phyloP scores from a whole-genome alignment of 2,888 invertebrate genomes.

The Linnaemya vulpina region DNA sequence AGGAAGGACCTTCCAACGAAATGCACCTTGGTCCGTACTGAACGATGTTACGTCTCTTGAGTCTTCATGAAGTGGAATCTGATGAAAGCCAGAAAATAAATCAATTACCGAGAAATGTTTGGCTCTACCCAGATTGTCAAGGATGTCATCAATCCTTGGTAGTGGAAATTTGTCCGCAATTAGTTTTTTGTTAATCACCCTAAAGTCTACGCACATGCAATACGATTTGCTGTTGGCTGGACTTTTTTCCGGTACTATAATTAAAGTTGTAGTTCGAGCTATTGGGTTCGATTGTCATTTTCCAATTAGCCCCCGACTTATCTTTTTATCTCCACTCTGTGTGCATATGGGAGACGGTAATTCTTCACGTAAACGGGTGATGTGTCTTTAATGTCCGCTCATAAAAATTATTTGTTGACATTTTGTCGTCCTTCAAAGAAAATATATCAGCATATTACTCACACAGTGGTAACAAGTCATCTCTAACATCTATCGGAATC shows the following conservation, averaged over 20 bases:
- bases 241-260: background rate
- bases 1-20: background rate
- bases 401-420: slow-evolving; percentile 19
- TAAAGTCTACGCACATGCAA: background rate
- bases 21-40: background rate
- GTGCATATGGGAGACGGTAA: background rate
- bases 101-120: background rate
- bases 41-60: background rate
- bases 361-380: background rate
- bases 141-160: background rate
- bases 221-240: background rate
- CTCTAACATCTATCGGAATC: background rate
- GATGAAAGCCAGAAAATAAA: background rate
- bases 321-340: background rate
- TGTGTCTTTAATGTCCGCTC: background rate
- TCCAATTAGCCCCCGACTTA: background rate
- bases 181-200: background rate
- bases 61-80: background rate
- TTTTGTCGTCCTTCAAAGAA: background rate
- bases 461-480: background rate
- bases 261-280: background rate
- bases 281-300: background rate
- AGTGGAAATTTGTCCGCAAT: background rate
- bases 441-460: no score
- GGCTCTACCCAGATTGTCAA: background rate